These are phyloP conservation scores for Callospermophilus lateralis DNA, from an alignment of 2,113 vertebrate genomes.

Conservation along the genomic window DNA sequence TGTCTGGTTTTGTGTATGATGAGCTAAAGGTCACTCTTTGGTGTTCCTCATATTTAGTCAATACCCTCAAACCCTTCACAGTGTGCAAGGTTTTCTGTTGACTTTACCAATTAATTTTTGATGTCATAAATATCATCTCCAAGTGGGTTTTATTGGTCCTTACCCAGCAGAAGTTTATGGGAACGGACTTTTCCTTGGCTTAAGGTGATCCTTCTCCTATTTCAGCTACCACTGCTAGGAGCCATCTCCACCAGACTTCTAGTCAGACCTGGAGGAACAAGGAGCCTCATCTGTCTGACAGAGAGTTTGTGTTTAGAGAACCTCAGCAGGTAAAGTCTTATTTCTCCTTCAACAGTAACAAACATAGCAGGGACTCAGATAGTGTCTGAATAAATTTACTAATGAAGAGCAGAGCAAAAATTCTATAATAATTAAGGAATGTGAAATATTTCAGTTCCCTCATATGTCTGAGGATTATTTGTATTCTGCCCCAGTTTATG, in stretches of 20 bases:
- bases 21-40: not conserved
- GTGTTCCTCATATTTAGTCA: not conserved
- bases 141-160: not conserved
- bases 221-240: conserved; percentile 76
- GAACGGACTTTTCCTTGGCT: not conserved
- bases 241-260: not conserved
- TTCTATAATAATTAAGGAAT: not conserved
- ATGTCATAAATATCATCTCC: not conserved
- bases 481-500: not conserved
- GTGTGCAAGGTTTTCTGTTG: not conserved
- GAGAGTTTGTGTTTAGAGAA: conserved; percentile 91
- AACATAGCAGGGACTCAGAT: not conserved
- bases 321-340: conserved; percentile 85
- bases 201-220: not conserved
- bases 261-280: conserved; percentile 85
- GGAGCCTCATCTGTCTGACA: conserved; percentile 75
- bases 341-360: not conserved
- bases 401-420: not conserved
- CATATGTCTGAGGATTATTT: conserved; percentile 30
- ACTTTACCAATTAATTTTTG: not conserved
- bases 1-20: not conserved
- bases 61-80: not conserved
- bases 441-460: not conserved
- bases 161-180: not conserved
- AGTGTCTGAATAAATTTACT: conserved; percentile 27